Conservation (phyloP, 2,113 vertebrate genomes). For the Aepyceros melampus region DNA sequence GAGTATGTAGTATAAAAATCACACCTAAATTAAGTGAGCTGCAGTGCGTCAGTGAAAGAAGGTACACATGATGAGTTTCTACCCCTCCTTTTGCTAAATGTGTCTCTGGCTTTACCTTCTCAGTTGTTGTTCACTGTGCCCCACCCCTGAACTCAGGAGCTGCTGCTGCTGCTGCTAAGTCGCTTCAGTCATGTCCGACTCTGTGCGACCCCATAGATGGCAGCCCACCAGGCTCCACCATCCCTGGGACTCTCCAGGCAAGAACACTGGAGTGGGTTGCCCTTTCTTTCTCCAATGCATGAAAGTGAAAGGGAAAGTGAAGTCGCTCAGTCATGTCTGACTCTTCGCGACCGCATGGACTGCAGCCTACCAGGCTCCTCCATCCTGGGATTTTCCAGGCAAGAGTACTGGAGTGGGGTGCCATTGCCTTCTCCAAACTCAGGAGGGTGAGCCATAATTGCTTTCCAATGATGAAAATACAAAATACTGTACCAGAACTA, state of each 20-base stretch:
- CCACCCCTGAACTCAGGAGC: not conserved
- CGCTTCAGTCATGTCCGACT: no score
- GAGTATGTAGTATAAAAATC: not conserved
- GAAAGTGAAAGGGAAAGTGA: no score
- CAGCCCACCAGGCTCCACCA: no score
- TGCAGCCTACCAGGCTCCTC: no score
- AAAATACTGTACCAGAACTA: not conserved
- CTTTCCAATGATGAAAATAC: not conserved
- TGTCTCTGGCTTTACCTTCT: not conserved
- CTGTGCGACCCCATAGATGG: no score
- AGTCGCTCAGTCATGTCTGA: fast-evolving
- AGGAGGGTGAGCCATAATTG: not conserved
- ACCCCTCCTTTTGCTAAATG: not conserved
- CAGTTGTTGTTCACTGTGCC: not conserved
- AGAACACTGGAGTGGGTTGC: no score
- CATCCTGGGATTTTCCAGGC: no score
- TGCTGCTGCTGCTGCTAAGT: no score
- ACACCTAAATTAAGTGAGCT: not conserved
- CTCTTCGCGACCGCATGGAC: no score
- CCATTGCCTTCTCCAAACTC: not conserved
- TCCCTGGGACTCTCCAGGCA: no score
- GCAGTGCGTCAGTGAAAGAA: not conserved
- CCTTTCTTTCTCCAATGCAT: no score
- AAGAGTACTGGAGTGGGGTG: no score
- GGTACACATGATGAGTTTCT: not conserved